Percentiles rank a stretch among this genome's conserved stretches.
Conservation (phyloP, 2,888 invertebrate species). For the Tipula lateralis region DNA sequence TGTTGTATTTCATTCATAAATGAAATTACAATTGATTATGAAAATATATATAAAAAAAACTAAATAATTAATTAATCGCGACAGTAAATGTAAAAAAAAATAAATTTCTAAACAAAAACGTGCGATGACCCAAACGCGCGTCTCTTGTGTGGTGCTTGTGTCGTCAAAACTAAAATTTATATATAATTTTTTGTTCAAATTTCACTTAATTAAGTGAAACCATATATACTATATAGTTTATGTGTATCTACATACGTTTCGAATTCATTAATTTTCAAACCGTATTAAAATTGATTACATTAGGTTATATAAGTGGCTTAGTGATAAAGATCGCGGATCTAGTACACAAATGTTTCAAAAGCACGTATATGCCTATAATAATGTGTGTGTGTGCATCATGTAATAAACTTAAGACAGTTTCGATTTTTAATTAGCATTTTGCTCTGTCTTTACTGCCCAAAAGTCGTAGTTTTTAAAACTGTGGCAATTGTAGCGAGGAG, state of each 20-base stretch:
- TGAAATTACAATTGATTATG: background rate
- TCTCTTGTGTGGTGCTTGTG: background rate
- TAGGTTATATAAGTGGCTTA: background rate
- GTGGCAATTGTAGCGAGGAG: too few relatives aligned
- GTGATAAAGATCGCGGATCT: background rate
- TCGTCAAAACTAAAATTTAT: background rate
- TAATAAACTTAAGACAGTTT: background rate
- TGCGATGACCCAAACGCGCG: background rate
- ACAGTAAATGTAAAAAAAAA: background rate
- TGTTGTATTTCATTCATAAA: background rate
- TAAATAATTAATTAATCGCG: conserved; percentile 9
- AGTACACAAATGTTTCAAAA: background rate
- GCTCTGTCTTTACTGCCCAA: too few relatives aligned
- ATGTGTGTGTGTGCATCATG: too few relatives aligned
- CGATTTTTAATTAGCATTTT: too few relatives aligned
- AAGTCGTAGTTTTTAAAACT: too few relatives aligned
- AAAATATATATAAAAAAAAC: background rate
- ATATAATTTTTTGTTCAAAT: background rate
- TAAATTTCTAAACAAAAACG: background rate
- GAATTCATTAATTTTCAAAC: background rate
- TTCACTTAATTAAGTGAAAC: conserved; percentile 19
- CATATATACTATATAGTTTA: background rate
- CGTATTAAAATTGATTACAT: background rate
- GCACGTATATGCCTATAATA: background rate
- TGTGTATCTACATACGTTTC: background rate